These are phyloP conservation scores for Muscicapa adusta DNA, from an alignment of 2,113 vertebrate species.

Conservation along the genomic window DNA sequence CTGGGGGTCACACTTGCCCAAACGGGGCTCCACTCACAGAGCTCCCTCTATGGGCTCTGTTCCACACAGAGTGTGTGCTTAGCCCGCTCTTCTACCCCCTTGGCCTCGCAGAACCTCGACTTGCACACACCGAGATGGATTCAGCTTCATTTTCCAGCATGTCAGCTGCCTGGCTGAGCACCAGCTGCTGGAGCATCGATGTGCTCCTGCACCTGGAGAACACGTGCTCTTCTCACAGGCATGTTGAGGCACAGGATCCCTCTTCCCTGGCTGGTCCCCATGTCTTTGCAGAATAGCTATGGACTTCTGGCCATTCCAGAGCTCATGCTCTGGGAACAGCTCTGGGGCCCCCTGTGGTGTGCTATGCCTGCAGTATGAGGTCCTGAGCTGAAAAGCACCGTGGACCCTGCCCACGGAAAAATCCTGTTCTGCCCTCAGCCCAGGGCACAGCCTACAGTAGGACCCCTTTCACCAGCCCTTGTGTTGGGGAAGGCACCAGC, in stretches of 20 bases:
- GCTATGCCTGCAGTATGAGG: rapidly evolving
- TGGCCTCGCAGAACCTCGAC: background rate
- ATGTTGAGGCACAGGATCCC: background rate
- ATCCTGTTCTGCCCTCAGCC: background rate
- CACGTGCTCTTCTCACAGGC: background rate
- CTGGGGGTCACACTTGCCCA: rapidly evolving
- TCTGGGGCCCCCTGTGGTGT: background rate
- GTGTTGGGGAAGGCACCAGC: rapidly evolving
- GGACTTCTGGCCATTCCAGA: background rate
- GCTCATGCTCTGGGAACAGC: background rate
- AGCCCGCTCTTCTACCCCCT: background rate
- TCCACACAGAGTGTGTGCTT: too few species aligned
- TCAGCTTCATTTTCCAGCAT: background rate
- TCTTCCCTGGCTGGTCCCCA: background rate
- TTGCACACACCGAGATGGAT: background rate
- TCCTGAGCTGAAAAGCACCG: background rate
- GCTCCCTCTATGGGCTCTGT: background rate
- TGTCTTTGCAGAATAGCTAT: background rate
- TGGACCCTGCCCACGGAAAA: background rate
- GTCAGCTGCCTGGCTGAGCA: background rate
- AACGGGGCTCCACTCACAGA: background rate
- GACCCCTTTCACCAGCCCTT: background rate
- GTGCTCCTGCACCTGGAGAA: background rate
- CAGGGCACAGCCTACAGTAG: rapidly evolving
- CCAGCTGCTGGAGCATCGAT: background rate